Evolutionary conservation across 2,797 vertebrate species (phyloP), one percentile per base, ranked within the genome.

Genomic region (Alauda arvensis): DNA sequence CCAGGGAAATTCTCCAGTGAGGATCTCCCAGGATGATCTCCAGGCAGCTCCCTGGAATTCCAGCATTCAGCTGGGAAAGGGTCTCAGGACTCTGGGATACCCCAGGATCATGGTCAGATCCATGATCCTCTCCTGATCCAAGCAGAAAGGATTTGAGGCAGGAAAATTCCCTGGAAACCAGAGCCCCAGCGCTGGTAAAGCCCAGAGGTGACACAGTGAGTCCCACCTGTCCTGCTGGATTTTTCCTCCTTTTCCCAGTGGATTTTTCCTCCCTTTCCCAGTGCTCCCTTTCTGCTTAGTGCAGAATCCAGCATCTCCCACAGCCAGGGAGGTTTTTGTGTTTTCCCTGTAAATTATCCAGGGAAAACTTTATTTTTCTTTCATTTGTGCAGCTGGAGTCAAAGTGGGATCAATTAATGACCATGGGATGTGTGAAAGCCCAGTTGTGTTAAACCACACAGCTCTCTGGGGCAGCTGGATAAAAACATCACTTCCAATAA

Each of bases 101-200:
- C 1, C 0, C 2, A 0, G 65, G 45, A 31, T 45, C 61, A 1
- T 19, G 40, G 8, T 5, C 0, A 4, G 55, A 14, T 12, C 9
- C 14, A 0, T 51, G 6, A 10, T 24, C 24, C 39, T 33, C 43
- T 57, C 18, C 79, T 33, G 74, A 25, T 12, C 2, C 16, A 0
- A 33, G 7, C 29, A 23, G 49, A 4, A 7, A 3, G 34, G 72
- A 4, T 8, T 14, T 2, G 21, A 2, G 24, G 59, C 10, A 68
- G 51, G 2, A 12, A 1, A 9, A 8, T 4, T 0, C 33, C 13
- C 17, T 2, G 5, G 3, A 39, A 19, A 14, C 0, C 71, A 8
- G 31, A 75, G 29, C 37, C 28, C 20, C 12, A 0, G 0, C n/a
- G 34, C 5, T 23, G 29, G 17, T 9, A 0, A 4, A 12, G n/a